These are phyloP conservation scores for Halcyon malimbica DNA, from an alignment of 2,113 vertebrate species.

Conservation along the genomic window DNA sequence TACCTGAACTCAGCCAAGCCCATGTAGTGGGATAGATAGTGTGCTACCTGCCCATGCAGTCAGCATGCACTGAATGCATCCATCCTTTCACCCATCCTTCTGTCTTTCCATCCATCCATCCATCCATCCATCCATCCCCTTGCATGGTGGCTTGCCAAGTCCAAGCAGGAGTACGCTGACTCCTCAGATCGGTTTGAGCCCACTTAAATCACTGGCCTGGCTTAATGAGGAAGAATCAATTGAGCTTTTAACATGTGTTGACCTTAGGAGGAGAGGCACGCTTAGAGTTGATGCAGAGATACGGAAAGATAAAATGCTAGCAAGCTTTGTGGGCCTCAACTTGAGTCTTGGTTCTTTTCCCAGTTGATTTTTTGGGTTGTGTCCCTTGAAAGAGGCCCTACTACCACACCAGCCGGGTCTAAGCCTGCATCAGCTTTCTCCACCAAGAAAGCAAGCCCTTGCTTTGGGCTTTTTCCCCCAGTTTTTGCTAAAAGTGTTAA, in stretches of 20 bases:
- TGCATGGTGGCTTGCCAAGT: background rate
- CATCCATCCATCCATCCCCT: no score
- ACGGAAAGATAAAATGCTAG: background rate
- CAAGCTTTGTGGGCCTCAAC: background rate
- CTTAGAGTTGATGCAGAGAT: background rate
- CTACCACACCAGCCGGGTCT: background rate
- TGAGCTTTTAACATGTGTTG: background rate
- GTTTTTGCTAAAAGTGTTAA: background rate
- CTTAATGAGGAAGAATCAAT: background rate
- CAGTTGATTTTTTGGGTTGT: background rate
- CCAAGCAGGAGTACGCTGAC: background rate
- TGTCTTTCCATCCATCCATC: background rate
- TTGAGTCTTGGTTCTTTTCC: background rate
- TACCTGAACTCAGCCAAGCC: background rate
- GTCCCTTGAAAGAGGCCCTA: background rate
- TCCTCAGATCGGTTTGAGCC: background rate
- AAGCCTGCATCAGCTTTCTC: background rate
- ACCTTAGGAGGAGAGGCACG: background rate
- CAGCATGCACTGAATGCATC: background rate
- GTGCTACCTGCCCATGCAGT: background rate
- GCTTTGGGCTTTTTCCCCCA: background rate
- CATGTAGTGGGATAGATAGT: background rate
- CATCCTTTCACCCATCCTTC: background rate
- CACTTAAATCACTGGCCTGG: background rate
- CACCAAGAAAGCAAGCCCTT: background rate